These are phyloP conservation scores for Pseudoatta argentina DNA, from an alignment of 1,140 invertebrate species.

Conservation along the genomic window DNA sequence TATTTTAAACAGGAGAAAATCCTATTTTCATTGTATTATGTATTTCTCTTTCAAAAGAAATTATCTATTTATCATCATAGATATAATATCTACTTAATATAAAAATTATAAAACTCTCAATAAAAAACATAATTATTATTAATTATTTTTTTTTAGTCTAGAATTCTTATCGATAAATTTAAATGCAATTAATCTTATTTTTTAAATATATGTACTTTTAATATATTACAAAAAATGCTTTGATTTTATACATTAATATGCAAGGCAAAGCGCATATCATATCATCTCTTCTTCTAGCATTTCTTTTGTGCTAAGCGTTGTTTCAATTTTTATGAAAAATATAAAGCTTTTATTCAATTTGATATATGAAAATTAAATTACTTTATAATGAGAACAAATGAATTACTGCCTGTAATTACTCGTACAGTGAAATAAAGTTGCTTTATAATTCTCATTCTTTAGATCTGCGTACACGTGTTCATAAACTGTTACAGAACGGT, in stretches of 20 bases:
- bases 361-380: neutral
- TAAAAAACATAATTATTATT: too few relatives aligned
- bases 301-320: neutral
- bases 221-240: neutral
- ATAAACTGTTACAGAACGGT: neutral
- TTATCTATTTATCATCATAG: neutral
- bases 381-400: neutral
- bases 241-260: neutral
- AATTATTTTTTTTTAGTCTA: neutral
- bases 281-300: neutral
- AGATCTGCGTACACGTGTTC: neutral
- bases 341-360: neutral
- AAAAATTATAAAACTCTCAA: neutral
- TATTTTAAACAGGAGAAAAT: neutral
- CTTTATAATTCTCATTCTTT: constrained; percentile 17
- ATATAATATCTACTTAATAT: neutral
- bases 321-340: neutral
- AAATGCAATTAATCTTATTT: neutral
- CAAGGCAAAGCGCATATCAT: neutral
- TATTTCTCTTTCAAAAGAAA: neutral
- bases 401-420: neutral
- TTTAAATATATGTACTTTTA: neutral
- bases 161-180: neutral
- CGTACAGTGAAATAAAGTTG: neutral
- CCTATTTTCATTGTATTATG: neutral